Evolutionary conservation across 2,797 vertebrate species (phyloP).

Genomic region (Xenops minutus): DNA sequence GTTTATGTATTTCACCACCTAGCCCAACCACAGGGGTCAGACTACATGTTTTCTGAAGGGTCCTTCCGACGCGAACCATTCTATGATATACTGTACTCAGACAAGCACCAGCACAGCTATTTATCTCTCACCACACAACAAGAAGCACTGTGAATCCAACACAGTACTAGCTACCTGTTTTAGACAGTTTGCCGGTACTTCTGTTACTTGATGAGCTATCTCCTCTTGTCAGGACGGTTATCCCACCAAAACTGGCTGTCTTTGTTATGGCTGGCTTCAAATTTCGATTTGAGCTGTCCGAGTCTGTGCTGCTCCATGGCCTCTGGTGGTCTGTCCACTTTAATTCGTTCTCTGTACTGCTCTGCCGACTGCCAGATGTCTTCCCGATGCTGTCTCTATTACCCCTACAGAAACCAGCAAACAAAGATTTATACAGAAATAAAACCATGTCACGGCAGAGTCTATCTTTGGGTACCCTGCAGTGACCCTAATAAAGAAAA

Average conservation of each 20-base stretch:
- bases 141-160: slow-evolving; percentile 20
- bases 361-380: slow-evolving; percentile 90
- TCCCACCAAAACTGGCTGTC: slow-evolving; percentile 82
- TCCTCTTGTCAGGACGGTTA: slow-evolving; percentile 80
- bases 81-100: neutral
- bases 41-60: neutral
- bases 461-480: neutral
- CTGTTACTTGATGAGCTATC: slow-evolving; percentile 80
- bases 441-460: neutral
- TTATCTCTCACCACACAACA: neutral
- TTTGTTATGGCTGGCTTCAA: slow-evolving; percentile 82
- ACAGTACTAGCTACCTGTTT: slow-evolving; percentile 81
- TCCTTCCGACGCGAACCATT: neutral
- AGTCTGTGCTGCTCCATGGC: slow-evolving; percentile 97
- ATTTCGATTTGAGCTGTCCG: slow-evolving; percentile 88
- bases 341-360: slow-evolving; percentile 89
- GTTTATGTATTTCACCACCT: neutral
- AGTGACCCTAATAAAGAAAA: neutral
- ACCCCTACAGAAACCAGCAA: slow-evolving; percentile 74
- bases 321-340: slow-evolving; percentile 86
- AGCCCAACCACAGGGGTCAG: neutral
- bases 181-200: slow-evolving; percentile 82
- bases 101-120: neutral
- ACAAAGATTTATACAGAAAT: neutral
- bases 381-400: slow-evolving; percentile 86